These are phyloP conservation scores for Drosophila prosaltans DNA, from an alignment of 1,140 invertebrate genomes.

Conservation along the genomic window DNA sequence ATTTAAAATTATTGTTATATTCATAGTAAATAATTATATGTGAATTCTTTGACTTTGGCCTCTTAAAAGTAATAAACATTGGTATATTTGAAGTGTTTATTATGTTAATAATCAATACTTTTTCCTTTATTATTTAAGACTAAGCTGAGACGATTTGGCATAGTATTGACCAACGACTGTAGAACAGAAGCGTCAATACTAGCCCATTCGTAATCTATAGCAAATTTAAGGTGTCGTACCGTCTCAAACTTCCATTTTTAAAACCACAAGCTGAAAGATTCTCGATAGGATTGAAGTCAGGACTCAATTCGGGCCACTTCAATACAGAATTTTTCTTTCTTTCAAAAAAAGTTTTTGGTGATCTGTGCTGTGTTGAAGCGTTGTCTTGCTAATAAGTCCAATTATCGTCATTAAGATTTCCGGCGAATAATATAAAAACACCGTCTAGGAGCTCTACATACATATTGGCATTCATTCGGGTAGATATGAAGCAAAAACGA, in stretches of 20 bases:
- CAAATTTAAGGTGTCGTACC: neutral
- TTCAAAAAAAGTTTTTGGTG: no score
- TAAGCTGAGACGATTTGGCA: neutral
- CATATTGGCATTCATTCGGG: conserved; percentile 2
- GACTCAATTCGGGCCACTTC: no score
- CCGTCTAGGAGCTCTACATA: neutral
- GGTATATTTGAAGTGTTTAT: neutral
- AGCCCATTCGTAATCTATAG: neutral
- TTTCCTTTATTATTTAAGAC: conserved; percentile 1
- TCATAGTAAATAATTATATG: neutral
- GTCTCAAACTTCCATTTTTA: neutral
- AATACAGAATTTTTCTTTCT: no score
- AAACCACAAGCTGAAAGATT: neutral
- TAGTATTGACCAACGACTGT: neutral
- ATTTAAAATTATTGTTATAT: neutral
- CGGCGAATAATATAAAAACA: conserved; percentile 4
- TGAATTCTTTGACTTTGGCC: neutral
- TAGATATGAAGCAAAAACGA: neutral
- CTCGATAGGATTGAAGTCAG: no score
- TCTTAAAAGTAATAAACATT: no score
- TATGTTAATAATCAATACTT: conserved; percentile 1
- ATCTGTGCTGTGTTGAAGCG: neutral
- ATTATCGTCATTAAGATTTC: neutral
- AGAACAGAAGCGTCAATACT: neutral
- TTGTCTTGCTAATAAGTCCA: conserved; percentile 4